phyloP scores from a whole-genome alignment of 2,888 invertebrate genomes.

The Phasia obesa region DNA sequence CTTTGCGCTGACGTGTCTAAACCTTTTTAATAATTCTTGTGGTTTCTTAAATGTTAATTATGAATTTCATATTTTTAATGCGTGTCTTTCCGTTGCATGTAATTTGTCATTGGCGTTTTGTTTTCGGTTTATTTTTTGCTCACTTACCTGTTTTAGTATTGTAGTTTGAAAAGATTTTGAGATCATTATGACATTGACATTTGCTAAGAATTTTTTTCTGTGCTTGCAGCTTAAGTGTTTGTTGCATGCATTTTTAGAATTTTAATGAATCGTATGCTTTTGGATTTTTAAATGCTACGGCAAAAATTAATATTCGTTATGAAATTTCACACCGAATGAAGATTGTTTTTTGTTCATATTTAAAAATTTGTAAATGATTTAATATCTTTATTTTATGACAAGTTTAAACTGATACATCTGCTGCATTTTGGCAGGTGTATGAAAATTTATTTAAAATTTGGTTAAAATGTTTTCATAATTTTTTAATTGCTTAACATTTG shows the following conservation, averaged over 20 bases:
- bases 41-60: conserved; percentile 64
- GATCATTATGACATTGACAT: conserved; percentile 60
- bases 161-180: conserved; percentile 40
- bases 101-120: conserved; percentile 63
- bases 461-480: conserved; percentile 1
- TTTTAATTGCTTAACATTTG: conserved; percentile 5
- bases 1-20: conserved; percentile 32
- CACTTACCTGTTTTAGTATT: conserved; percentile 9
- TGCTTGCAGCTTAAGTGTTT: conserved; percentile 35
- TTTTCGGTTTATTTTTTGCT: conserved; percentile 13
- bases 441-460: conserved; percentile 1
- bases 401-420: conserved; percentile 38
- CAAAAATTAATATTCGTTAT: conserved; percentile 65
- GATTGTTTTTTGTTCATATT: conserved; percentile 31
- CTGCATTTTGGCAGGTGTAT: conserved; percentile 44
- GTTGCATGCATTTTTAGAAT: conserved; percentile 46
- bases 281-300: conserved; percentile 17
- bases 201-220: conserved; percentile 13
- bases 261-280: conserved; percentile 59
- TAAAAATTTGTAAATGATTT: conserved; percentile 59
- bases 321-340: conserved; percentile 65
- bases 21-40: conserved; percentile 48
- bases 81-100: conserved; percentile 57
- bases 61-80: conserved; percentile 68
- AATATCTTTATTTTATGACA: conserved; percentile 58